A percentile compares a stretch with the other conserved stretches of the same genome.
Conservation (phyloP, 2,888 invertebrate genomes). For the Eulithis testata region DNA sequence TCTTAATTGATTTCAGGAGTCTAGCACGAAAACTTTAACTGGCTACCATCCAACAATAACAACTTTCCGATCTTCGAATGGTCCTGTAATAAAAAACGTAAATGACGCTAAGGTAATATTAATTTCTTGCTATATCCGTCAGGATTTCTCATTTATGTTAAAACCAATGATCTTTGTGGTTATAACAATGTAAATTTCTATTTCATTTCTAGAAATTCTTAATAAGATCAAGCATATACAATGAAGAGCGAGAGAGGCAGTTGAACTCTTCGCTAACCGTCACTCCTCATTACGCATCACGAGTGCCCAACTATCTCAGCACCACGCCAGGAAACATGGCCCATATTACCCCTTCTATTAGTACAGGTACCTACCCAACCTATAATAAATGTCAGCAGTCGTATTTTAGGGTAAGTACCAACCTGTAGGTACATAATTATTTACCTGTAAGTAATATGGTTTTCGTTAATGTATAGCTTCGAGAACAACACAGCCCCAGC, state of each 20-base stretch:
- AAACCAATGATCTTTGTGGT: no score
- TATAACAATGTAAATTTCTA: neutral
- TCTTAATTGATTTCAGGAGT: constrained; percentile 46
- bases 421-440: no score
- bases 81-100: constrained; percentile 63
- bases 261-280: constrained; percentile 57
- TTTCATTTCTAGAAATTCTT: constrained; percentile 57
- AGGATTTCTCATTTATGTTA: neutral
- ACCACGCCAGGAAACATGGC: constrained; percentile 36
- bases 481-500: constrained; percentile 49
- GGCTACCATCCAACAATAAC: constrained; percentile 44
- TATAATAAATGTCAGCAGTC: neutral
- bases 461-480: constrained; percentile 38
- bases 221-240: constrained; percentile 58
- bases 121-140: constrained; percentile 40
- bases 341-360: constrained; percentile 47
- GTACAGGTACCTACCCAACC: constrained; percentile 23
- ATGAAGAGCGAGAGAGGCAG: constrained; percentile 52
- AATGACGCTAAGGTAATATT: constrained; percentile 62
- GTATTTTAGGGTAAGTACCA: neutral
- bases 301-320: constrained; percentile 41
- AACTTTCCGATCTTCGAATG: constrained; percentile 63
- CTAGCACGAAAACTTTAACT: constrained; percentile 44
- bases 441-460: no score
- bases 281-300: constrained; percentile 53